These are phyloP conservation scores for Pongo pygmaeus DNA, from an alignment of 2,113 vertebrate genomes.

Conservation along the genomic window DNA sequence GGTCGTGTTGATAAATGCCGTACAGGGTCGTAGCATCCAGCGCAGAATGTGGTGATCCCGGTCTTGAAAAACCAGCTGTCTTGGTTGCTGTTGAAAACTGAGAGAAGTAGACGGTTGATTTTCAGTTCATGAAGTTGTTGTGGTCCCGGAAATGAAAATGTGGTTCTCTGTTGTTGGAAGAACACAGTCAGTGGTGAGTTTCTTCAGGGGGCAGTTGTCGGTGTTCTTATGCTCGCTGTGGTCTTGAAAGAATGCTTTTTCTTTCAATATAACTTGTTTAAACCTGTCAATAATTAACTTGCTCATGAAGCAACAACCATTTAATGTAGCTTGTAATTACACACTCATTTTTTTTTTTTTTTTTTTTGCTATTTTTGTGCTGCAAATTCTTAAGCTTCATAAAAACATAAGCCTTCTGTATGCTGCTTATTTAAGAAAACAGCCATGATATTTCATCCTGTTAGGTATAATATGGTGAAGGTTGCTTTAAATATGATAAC, in stretches of 20 bases:
- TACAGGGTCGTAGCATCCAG: constrained; percentile 77
- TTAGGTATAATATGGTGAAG: not conserved
- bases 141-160: constrained; percentile 85
- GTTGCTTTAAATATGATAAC: not conserved
- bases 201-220: constrained; percentile 64
- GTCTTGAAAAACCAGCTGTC: constrained; percentile 73
- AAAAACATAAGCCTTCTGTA: not conserved
- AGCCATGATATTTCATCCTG: constrained; percentile 40
- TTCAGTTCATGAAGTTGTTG: constrained; percentile 70
- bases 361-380: constrained; percentile 52
- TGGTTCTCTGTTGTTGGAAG: constrained; percentile 98
- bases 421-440: constrained; percentile 20
- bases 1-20: constrained; percentile 78
- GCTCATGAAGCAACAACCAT: constrained; percentile 53
- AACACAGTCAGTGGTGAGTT: constrained; percentile 89
- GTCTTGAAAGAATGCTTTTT: constrained; percentile 55
- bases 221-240: constrained; percentile 73
- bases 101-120: constrained; percentile 66
- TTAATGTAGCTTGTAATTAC: constrained; percentile 66
- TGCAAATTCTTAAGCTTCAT: constrained; percentile 36
- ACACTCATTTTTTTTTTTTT: constrained; percentile 11
- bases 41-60: constrained; percentile 63
- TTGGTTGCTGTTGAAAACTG: constrained; percentile 70
- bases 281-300: constrained; percentile 76
- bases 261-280: constrained; percentile 71